Percentiles rank a stretch among this genome's conserved stretches.
Evolutionary conservation across 2,797 vertebrate genomes (phyloP).

Genomic region (Parauchenoglanis punctatus): DNA sequence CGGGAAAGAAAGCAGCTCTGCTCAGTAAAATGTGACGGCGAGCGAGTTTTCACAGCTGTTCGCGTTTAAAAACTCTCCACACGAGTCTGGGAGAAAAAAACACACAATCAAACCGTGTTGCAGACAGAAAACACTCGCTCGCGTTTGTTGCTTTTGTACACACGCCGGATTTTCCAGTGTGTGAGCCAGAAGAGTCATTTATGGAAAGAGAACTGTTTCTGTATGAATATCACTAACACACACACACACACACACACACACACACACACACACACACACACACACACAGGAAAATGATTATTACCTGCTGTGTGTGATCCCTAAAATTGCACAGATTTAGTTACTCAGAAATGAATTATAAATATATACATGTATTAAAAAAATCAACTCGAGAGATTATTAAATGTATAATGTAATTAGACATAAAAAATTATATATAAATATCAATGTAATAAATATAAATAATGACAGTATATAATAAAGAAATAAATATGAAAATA

Average conservation of each 20-base stretch:
- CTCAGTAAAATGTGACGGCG: conserved; percentile 3
- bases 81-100: neutral
- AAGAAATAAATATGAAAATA: too few relatives aligned
- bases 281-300: neutral
- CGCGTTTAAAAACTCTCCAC: conserved; percentile 34
- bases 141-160: conserved; percentile 39
- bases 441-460: neutral
- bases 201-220: conserved; percentile 58
- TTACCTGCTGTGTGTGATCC: neutral
- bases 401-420: neutral
- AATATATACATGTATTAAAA: too few relatives aligned
- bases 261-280: neutral
- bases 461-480: neutral
- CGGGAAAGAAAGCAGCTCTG: neutral
- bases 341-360: neutral
- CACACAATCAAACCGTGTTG: conserved; percentile 22
- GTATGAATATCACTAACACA: conserved; percentile 37
- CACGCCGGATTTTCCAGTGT: conserved; percentile 49
- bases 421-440: neutral
- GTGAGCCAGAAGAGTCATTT: conserved; percentile 48
- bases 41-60: conserved; percentile 23
- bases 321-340: neutral
- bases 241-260: neutral
- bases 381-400: neutral
- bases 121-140: conserved; percentile 15